Conservation (phyloP, 2,888 invertebrate species). For the Lasioglossum pauxillum region DNA sequence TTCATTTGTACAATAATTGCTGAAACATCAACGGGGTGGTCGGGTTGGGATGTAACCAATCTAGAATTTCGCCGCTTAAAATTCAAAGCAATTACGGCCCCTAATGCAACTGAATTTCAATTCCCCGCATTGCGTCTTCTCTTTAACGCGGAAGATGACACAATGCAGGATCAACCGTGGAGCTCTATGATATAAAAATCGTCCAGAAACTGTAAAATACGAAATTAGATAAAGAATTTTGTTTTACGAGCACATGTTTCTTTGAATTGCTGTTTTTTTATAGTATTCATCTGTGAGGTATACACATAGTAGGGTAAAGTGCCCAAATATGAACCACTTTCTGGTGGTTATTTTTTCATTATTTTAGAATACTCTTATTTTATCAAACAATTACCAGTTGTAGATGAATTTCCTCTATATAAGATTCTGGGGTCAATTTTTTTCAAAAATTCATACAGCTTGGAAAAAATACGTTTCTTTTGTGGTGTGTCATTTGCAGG, state of each 20-base stretch:
- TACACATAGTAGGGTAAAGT: too few species aligned
- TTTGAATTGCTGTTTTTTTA: not conserved
- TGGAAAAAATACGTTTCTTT: too few species aligned
- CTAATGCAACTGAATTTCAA: not conserved
- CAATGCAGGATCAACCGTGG: too few species aligned
- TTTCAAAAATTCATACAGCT: too few species aligned
- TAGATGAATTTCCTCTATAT: too few species aligned
- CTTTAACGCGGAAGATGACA: not conserved
- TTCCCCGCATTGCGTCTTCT: not conserved
- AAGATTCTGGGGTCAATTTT: too few species aligned
- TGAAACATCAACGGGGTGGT: not conserved
- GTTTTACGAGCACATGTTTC: not conserved
- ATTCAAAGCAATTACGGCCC: conserved; percentile 1
- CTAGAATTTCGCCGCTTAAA: conserved; percentile 2
- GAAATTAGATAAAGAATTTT: too few species aligned
- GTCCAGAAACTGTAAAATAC: not conserved
- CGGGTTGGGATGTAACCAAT: not conserved
- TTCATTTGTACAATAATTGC: conserved; percentile 40
- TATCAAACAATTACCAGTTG: too few species aligned
- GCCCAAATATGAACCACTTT: too few species aligned
- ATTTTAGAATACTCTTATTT: too few species aligned
- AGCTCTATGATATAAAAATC: not conserved
- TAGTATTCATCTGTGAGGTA: not conserved
- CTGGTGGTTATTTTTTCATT: too few species aligned
- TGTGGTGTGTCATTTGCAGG: too few species aligned